Evolutionary conservation across 2,797 vertebrate species (phyloP), one percentile per base, ranked within the genome.

Genomic region (Discoglossus pictus): DNA sequence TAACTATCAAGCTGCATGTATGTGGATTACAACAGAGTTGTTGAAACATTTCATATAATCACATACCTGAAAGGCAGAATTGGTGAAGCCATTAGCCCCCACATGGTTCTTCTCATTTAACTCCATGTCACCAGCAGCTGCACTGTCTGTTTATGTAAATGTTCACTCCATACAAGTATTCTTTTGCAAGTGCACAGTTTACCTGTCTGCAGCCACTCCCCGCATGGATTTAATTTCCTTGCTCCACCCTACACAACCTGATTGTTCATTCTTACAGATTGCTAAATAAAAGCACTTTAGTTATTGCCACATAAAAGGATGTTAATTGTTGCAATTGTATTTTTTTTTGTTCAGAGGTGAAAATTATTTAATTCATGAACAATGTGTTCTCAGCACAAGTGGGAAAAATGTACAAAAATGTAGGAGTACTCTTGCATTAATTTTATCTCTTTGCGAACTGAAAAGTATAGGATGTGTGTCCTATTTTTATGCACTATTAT

Each of bases 61-160:
- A 0, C 84, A 76, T 77, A 91, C 88, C 89, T 87, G 82, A 71
- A 87, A 89, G 21, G 73, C 72, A 25, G 66, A 6, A 43, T 89
- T 89, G 42, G n/a, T 63, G 34, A 48, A 53, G 31, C 80, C 80
- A 35, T 72, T 12, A 0, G 12, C 12, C 1, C 16, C 15, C 1
- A 13, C 1, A 11, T 0, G 0, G 10, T 2, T 24, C 24, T 43
- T 53, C 1, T 68, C 72, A 17, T 20, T 67, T 47, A 79, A 43
- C 44, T 83, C 76, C 61, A 78, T 75, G 2, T 17, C 44, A 36
- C 35, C 11, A 23, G 13, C 51, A 56, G 20, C 23, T 24, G 27
- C 42, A 2, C 16, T 15, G 24, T 17, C 63, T 31, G 43, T 17
- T 55, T 56, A 58, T 51, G 54, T 39, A 39, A 71, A 64, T 59